Evolutionary conservation across 2,888 invertebrate species (phyloP), one percentile per base, ranked within the genome.

Genomic region (Dascillus cervinus): DNA sequence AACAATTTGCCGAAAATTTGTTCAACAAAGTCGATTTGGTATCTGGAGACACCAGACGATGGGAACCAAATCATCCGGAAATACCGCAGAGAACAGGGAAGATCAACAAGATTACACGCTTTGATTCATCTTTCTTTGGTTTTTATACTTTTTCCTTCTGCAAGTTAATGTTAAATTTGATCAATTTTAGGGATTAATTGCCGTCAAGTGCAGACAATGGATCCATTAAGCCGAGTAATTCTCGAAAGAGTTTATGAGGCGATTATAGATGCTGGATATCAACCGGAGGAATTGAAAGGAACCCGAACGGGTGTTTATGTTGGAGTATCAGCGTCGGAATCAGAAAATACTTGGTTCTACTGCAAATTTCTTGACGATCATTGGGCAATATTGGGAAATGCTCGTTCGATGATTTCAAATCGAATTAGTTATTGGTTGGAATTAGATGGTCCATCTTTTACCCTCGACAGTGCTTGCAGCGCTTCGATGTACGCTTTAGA

Each of bases 391-490:
- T 70, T 21, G 75, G 75, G 73, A 73, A 47, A 58, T 62, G 13
- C 83, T 47, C 76, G 89, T 37, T 86, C 90, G 3, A 91, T 94
- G 90, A 73, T 92, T 56, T 84, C 92, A 8, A 90, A 94, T 64
- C 76, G n/a, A n/a, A n/a, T n/a, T n/a, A n/a, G n/a, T n/a, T n/a
- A n/a, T n/a, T n/a, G n/a, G n/a, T n/a, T n/a, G 92, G 30, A 75
- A 95, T 71, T 89, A 9, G 82, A 82, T 49, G 92, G 95, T 0
- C 94, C 94, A 0, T 90, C 91, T 3, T 87, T 81, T 65, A 73
- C 84, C 1, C 71, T 90, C 5, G 95, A 96, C 64, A 90, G 92
- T 0, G 95, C 95, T 0, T 96, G 95, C 60, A 91, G 91, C n/a
- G 94, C 94, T 32, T 87, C 91, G 4, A 71, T 92, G 44, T 79